A percentile compares a stretch with the other conserved stretches of the same genome.
phyloP scores from a whole-genome alignment of 2,797 vertebrate species.

The Hemitrygon akajei region DNA sequence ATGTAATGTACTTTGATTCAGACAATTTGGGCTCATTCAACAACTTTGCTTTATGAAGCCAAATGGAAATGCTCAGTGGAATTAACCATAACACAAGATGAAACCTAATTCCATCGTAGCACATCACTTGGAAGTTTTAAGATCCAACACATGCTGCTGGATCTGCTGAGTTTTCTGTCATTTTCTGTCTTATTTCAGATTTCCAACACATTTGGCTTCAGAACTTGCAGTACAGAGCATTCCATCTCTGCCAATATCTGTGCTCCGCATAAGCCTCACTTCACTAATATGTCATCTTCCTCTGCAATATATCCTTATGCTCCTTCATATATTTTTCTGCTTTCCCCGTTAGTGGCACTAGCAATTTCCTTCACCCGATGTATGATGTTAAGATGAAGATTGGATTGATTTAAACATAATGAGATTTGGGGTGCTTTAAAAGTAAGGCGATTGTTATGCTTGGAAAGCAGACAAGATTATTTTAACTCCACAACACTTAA shows the following conservation, averaged over 20 bases:
- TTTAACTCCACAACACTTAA: not conserved
- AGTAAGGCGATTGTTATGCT: not conserved
- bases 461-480: not conserved
- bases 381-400: not conserved
- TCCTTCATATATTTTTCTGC: not conserved
- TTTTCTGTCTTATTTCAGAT: too few relatives aligned
- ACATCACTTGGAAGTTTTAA: not conserved
- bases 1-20: not conserved
- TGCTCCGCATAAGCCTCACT: not conserved
- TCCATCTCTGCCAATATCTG: not conserved
- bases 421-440: not conserved
- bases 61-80: not conserved
- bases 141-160: not conserved
- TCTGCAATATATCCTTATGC: not conserved
- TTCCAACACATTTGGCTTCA: too few relatives aligned
- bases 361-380: not conserved
- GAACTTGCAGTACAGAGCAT: too few relatives aligned
- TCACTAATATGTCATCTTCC: not conserved
- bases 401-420: not conserved
- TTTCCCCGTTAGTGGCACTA: not conserved
- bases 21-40: not conserved
- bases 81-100: not conserved
- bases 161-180: too few relatives aligned
- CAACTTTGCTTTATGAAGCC: not conserved
- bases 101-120: not conserved